phyloP scores from a whole-genome alignment of 2,113 vertebrate genomes.

The Castor canadensis region DNA sequence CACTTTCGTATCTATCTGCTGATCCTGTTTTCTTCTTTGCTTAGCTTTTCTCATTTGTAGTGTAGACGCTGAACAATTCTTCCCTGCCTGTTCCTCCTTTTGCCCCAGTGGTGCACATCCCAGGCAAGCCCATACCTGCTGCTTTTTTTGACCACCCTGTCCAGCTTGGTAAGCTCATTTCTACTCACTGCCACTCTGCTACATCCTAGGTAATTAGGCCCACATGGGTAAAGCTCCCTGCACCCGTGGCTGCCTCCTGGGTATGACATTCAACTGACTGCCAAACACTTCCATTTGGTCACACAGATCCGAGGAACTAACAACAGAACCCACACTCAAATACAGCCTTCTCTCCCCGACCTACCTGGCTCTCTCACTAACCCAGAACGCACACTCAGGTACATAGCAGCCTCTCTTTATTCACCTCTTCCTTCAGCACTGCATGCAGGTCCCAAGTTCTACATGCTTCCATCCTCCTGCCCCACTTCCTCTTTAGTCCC shows the following conservation, averaged over 20 bases:
- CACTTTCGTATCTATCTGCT: not conserved
- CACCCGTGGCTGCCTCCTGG: no score
- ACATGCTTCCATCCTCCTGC: not conserved
- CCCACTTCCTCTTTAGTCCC: not conserved
- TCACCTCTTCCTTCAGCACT: not conserved
- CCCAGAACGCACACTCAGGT: not conserved
- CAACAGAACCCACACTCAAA: not conserved
- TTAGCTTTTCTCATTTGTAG: not conserved
- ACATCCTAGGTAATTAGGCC: not conserved
- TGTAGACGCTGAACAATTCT: not conserved
- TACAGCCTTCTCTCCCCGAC: not conserved
- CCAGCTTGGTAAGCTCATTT: not conserved
- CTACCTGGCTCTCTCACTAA: not conserved
- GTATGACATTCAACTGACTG: not conserved
- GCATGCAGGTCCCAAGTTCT: fast-evolving
- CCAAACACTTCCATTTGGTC: not conserved
- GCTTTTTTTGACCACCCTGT: not conserved
- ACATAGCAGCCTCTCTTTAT: not conserved
- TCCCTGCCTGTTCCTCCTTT: not conserved
- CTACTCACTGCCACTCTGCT: not conserved
- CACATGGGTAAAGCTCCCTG: no score
- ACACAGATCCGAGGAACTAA: not conserved
- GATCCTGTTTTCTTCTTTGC: not conserved
- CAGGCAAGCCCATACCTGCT: not conserved
- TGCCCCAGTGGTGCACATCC: not conserved